These are phyloP conservation scores for Drosophila rufa DNA, from an alignment of 1,140 invertebrate genomes.

Conservation along the genomic window DNA sequence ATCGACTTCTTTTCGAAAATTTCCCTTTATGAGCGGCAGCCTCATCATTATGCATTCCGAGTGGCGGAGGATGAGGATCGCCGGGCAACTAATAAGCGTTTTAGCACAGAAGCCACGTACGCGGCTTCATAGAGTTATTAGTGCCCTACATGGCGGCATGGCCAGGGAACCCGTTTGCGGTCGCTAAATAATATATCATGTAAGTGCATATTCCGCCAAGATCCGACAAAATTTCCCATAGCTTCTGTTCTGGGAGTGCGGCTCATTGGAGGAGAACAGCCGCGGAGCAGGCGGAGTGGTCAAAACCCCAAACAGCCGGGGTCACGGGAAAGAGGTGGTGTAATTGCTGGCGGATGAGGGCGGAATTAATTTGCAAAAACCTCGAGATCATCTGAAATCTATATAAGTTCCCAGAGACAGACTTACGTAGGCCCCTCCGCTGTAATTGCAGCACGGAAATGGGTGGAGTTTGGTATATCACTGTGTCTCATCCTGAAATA, in stretches of 20 bases:
- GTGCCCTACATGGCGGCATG: slow-evolving; percentile 52
- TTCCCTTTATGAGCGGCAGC: slow-evolving; percentile 64
- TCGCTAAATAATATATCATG: slow-evolving; percentile 39
- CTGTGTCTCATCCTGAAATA: neutral
- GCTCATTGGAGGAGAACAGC: slow-evolving; percentile 38
- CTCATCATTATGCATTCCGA: slow-evolving; percentile 67
- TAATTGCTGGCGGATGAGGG: slow-evolving; percentile 35
- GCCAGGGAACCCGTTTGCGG: slow-evolving; percentile 28
- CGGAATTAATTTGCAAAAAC: slow-evolving; percentile 39
- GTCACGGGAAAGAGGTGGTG: slow-evolving; percentile 1
- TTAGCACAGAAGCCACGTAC: slow-evolving; percentile 67
- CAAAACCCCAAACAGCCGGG: slow-evolving; percentile 10
- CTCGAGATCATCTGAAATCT: neutral
- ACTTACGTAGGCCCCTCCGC: neutral
- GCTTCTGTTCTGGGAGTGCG: slow-evolving; percentile 3
- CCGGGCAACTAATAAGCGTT: slow-evolving; percentile 62
- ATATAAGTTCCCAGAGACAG: slow-evolving; percentile 4
- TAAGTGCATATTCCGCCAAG: slow-evolving; percentile 36
- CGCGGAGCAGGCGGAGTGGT: neutral
- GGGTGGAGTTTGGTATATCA: neutral
- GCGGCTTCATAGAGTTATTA: slow-evolving; percentile 75
- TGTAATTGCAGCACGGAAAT: neutral
- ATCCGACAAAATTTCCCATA: slow-evolving; percentile 30
- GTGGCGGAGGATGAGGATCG: slow-evolving; percentile 36
- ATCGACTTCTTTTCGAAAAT: slow-evolving; percentile 65